phyloP scores from a whole-genome alignment of 2,113 vertebrate species.

The Spea bombifrons region DNA sequence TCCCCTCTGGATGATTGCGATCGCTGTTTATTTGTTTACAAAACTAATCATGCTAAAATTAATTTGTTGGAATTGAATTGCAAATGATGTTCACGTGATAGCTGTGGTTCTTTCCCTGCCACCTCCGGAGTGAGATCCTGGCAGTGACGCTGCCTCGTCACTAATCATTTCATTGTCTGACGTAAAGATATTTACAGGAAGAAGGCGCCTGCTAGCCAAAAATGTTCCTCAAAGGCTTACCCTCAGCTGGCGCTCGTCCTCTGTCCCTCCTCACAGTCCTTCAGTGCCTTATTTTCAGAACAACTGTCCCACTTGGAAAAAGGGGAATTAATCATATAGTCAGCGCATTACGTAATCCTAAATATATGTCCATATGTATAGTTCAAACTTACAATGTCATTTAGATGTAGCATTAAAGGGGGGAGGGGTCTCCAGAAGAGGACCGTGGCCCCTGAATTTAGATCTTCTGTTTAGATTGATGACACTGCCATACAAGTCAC shows the following conservation, averaged over 20 bases:
- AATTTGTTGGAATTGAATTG: neutral
- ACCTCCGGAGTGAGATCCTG: neutral
- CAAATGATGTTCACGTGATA: conserved; percentile 4
- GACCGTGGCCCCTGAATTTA: too few relatives aligned
- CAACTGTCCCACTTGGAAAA: too few relatives aligned
- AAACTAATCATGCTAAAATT: neutral
- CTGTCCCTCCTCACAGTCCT: too few relatives aligned
- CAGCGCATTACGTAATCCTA: too few relatives aligned
- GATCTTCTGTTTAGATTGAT: too few relatives aligned
- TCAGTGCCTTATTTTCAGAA: too few relatives aligned
- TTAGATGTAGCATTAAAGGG: too few relatives aligned
- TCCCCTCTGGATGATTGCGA: neutral
- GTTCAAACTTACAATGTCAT: too few relatives aligned
- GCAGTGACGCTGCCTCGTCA: neutral
- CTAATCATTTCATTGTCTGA: neutral
- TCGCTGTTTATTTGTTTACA: neutral
- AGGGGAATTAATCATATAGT: too few relatives aligned
- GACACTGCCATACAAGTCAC: too few relatives aligned
- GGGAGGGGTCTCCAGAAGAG: too few relatives aligned
- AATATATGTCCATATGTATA: too few relatives aligned
- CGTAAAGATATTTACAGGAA: neutral
- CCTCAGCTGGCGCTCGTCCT: neutral
- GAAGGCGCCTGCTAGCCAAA: neutral
- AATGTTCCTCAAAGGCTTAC: neutral
- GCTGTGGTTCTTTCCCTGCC: neutral